These are phyloP conservation scores for Apomyelois bistriatella DNA, from an alignment of 2,888 invertebrate species.

Conservation along the genomic window DNA sequence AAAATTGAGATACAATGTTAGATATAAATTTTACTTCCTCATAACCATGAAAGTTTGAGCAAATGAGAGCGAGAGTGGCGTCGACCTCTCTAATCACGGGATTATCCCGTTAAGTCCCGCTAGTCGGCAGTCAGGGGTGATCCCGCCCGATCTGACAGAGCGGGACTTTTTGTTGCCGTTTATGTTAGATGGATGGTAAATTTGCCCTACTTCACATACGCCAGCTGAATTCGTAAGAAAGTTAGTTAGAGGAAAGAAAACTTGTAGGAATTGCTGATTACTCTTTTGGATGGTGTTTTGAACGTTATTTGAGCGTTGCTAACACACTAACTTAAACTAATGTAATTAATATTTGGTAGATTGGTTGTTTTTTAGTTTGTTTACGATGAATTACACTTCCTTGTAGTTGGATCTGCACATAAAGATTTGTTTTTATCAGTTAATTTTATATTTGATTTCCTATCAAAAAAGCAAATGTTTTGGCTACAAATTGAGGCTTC, in stretches of 20 bases:
- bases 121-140: slow-evolving; percentile 30
- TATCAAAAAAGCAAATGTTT: too few species aligned
- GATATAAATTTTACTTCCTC: slow-evolving; percentile 10
- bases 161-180: slow-evolving; percentile 17
- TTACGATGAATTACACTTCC: too few species aligned
- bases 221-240: slow-evolving; percentile 2
- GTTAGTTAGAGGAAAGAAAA: neutral
- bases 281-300: slow-evolving; percentile 9
- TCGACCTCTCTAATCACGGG: slow-evolving; percentile 51
- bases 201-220: slow-evolving; percentile 13
- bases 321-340: neutral
- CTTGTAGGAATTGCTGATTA: slow-evolving; percentile 12
- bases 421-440: too few species aligned
- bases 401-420: too few species aligned
- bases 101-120: slow-evolving; percentile 52
- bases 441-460: too few species aligned
- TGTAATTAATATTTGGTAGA: neutral
- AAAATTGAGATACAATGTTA: slow-evolving; percentile 8
- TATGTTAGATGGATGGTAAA: slow-evolving; percentile 18
- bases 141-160: slow-evolving; percentile 22
- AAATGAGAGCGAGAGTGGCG: slow-evolving; percentile 36
- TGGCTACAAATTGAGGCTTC: too few species aligned
- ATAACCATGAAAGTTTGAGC: slow-evolving; percentile 27
- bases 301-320: slow-evolving; percentile 18
- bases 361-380: too few species aligned